Evolutionary conservation across 30 jellyfish, hydroid and myxozoan species (phyloP).

Genomic region (Pelagia noctiluca): DNA sequence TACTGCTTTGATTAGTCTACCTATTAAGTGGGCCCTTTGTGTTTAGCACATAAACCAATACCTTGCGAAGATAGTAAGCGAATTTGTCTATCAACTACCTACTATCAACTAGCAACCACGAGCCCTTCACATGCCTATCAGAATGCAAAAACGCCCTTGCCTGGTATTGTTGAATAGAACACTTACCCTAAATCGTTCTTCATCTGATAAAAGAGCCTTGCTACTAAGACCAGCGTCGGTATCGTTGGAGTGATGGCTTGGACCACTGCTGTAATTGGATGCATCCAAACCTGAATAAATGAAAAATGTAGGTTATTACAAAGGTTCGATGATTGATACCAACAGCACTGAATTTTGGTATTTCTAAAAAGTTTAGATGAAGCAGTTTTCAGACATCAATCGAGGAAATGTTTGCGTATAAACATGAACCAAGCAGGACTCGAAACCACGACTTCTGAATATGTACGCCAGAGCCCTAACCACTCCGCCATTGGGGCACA

Average conservation of each 20-base stretch:
- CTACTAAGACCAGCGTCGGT: conserved; percentile 41
- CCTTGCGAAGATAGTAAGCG: no score
- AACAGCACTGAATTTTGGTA: no score
- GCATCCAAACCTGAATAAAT: conserved; percentile 83
- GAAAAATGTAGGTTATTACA: not conserved
- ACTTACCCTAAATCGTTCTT: conserved; percentile 86
- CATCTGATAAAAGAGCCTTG: conserved; percentile 78
- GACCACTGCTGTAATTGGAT: conserved; percentile 72
- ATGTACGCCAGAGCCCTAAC: not conserved
- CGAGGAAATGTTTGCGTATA: not conserved
- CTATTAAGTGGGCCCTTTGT: no score
- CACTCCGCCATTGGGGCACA: no score
- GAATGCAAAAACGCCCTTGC: not conserved
- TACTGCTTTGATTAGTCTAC: no score
- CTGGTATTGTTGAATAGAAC: not conserved
- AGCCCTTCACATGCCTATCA: not conserved
- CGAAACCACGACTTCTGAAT: not conserved
- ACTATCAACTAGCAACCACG: not conserved
- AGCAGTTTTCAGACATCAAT: no score
- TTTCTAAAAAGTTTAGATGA: no score
- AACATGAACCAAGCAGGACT: not conserved
- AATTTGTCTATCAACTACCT: no score
- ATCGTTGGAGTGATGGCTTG: conserved; percentile 59
- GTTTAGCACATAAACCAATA: no score
- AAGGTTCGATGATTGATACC: not conserved